phyloP scores from a whole-genome alignment of 2,888 invertebrate species.

The Lasioglossum calceatum region DNA sequence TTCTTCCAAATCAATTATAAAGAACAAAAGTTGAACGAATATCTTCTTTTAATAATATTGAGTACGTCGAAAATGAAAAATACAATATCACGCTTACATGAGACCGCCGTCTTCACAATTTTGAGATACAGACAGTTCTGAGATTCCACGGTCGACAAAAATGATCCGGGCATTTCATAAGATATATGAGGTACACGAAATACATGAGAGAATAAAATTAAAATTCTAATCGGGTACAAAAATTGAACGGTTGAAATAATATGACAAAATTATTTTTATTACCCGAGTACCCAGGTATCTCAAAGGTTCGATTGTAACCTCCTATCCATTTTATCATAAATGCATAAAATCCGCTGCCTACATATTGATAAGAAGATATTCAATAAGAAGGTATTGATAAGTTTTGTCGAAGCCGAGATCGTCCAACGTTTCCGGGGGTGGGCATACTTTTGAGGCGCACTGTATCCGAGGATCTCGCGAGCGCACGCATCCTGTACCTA shows the following conservation, averaged over 20 bases:
- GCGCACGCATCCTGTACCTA: conserved; percentile 62
- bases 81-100: neutral
- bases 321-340: neutral
- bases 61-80: neutral
- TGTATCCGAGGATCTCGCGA: conserved; percentile 41
- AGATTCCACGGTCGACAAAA: no score
- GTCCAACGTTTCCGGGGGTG: neutral
- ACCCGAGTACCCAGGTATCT: no score
- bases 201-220: no score
- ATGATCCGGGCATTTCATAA: no score
- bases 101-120: neutral
- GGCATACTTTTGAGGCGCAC: neutral
- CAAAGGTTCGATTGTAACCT: neutral
- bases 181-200: no score
- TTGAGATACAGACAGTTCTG: no score
- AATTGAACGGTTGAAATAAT: no score
- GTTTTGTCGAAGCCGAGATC: neutral
- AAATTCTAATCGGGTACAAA: no score
- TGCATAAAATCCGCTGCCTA: neutral
- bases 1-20: neutral
- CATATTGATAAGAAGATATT: neutral
- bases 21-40: neutral
- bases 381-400: no score
- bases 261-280: no score
- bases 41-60: neutral